Evolutionary conservation across 2,888 invertebrate genomes (phyloP), one percentile per base, ranked within the genome.

Genomic region (Drosophila nigricruria): DNA sequence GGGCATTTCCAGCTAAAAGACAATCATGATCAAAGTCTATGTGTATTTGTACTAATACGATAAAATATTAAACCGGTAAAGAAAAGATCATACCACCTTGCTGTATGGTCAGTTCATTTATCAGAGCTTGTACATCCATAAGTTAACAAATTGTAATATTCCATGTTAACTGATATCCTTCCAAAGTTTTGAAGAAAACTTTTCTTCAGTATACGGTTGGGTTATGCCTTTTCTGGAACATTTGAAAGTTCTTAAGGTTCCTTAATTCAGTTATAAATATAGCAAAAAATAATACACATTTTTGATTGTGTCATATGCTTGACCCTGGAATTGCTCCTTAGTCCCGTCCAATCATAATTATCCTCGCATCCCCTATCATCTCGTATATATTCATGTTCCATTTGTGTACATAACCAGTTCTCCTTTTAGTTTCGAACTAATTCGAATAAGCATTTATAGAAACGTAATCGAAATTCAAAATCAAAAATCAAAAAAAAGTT

Each of bases 341-440:
- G 23, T 27, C 27, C 18, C 20, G 9, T 2, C 14, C 25, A 20
- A 20, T 49, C 34, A 50, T 25, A 57, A 42, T n/a, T 42, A 12
- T n/a, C 23, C 23, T 40, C 32, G 66, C 38, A 47, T 50, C 42
- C 54, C 42, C 25, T 27, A 49, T 18, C 56, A 42, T 36, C 57
- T 2, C 30, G 10, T 16, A 18, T 30, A 12, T 30, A 16, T 57
- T 69, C 69, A 77, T 77, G 79, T 71, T 80, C 68, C 78, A 75
- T 75, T 53, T 71, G 69, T 79, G 77, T 80, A 80, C 68, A 81
- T 73, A 78, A 63, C 25, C 30, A 64, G 23, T 9, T 47, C 64
- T 52, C 34, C 40, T 66, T 52, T 30, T 69, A 73, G 79, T 73
- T 75, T 77, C 68, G 68, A 83, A 78, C 49, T 56, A 65, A 66